Evolutionary conservation across 2,113 vertebrate genomes (phyloP).

Genomic region (Gobio gobio): DNA sequence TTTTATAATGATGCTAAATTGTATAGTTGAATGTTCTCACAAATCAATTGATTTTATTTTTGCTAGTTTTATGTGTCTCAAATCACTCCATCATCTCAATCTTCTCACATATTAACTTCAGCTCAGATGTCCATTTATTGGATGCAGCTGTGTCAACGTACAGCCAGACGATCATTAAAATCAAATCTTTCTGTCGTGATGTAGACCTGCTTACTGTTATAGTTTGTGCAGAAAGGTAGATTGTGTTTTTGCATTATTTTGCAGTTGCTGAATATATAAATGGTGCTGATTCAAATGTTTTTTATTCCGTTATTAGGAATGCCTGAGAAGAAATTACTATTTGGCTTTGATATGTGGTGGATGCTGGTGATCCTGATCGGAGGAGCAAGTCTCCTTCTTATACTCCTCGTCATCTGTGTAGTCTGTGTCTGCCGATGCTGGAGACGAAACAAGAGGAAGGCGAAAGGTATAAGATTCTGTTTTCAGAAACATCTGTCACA

Average conservation of each 20-base stretch:
- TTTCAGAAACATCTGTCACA: neutral
- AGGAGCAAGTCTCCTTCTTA: neutral
- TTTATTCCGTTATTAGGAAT: neutral
- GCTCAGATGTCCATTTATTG: too few species aligned
- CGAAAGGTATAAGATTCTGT: neutral
- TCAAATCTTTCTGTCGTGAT: too few species aligned
- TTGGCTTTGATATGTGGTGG: neutral
- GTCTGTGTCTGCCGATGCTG: neutral
- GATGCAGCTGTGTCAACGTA: neutral
- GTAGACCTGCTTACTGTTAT: too few species aligned
- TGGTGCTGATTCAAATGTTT: neutral
- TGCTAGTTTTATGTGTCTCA: neutral
- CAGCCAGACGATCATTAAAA: neutral
- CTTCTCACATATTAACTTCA: neutral
- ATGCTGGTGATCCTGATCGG: constrained; percentile 3
- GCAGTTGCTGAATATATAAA: neutral
- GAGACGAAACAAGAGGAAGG: neutral
- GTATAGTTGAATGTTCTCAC: neutral
- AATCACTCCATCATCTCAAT: too few species aligned
- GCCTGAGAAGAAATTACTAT: neutral
- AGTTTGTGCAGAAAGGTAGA: too few species aligned
- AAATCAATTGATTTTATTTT: neutral
- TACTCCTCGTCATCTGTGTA: neutral
- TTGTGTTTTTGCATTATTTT: too few species aligned
- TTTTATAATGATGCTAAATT: neutral